Conservation (phyloP, 2,888 invertebrate species). For the Cecidostiba fungosa region DNA sequence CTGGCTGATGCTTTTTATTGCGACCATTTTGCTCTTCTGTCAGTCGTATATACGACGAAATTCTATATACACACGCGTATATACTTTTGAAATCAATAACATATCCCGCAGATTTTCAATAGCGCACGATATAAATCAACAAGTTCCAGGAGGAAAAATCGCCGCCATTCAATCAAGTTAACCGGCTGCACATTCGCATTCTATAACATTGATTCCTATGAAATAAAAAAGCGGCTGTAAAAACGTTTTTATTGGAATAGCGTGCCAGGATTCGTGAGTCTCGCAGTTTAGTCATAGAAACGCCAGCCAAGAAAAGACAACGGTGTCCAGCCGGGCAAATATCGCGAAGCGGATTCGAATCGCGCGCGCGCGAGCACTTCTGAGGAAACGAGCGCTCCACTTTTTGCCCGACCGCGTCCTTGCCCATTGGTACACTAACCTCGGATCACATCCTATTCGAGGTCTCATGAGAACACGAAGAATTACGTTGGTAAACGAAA, state of each 20-base stretch:
- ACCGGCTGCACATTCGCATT: constrained; percentile 39
- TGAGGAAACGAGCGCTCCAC: constrained; percentile 67
- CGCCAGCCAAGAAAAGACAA: constrained; percentile 33
- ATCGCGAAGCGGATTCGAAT: background rate
- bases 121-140: background rate
- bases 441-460: constrained; percentile 41
- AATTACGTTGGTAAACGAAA: background rate
- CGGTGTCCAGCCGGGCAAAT: background rate
- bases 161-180: constrained; percentile 32
- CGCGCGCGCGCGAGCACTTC: background rate
- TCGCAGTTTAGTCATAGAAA: background rate
- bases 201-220: constrained; percentile 28
- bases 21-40: background rate
- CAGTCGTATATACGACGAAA: background rate
- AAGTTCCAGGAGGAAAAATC: background rate
- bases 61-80: background rate
- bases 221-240: constrained; percentile 42
- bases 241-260: constrained; percentile 38
- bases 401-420: constrained; percentile 69
- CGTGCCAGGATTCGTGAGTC: constrained; percentile 1
- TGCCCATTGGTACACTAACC: constrained; percentile 70
- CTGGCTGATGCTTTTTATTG: background rate
- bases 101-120: background rate
- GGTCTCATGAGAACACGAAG: background rate
- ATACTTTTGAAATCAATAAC: background rate